Conservation (phyloP, 2,113 vertebrate species). For the Dipodomys merriami region DNA sequence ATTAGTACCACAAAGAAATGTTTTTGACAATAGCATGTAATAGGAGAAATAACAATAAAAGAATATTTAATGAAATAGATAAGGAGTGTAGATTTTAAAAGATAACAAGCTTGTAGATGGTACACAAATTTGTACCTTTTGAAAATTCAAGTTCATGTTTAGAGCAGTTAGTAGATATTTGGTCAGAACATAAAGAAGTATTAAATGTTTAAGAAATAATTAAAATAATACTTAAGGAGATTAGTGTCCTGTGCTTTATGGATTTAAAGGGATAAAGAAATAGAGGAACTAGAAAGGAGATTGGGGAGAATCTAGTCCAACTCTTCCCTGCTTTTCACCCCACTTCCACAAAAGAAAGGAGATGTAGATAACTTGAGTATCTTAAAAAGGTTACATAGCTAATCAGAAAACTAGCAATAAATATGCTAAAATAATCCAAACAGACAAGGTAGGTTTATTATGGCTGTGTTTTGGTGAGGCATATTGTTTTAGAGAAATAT, state of each 20-base stretch:
- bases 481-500: constrained; percentile 18
- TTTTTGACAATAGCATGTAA: background rate
- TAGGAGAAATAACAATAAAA: background rate
- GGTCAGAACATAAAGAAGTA: background rate
- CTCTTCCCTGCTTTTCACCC: background rate
- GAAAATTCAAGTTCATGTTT: constrained; percentile 17
- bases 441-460: constrained; percentile 2
- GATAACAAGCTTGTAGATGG: background rate
- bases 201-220: constrained; percentile 50
- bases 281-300: constrained; percentile 10
- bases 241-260: constrained; percentile 8
- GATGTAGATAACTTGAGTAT: background rate
- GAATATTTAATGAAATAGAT: constrained; percentile 10
- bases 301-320: constrained; percentile 10
- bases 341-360: background rate
- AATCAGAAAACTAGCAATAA: constrained; percentile 44
- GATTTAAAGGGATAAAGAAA: constrained; percentile 33
- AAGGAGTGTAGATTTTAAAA: background rate
- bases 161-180: background rate
- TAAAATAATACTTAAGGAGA: constrained; percentile 43
- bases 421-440: constrained; percentile 9
- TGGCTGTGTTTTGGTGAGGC: constrained; percentile 16
- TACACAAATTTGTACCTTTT: constrained; percentile 7
- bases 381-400: background rate
- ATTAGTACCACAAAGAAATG: background rate